Conservation (phyloP, 1,140 invertebrate species). For the Apis laboriosa region DNA sequence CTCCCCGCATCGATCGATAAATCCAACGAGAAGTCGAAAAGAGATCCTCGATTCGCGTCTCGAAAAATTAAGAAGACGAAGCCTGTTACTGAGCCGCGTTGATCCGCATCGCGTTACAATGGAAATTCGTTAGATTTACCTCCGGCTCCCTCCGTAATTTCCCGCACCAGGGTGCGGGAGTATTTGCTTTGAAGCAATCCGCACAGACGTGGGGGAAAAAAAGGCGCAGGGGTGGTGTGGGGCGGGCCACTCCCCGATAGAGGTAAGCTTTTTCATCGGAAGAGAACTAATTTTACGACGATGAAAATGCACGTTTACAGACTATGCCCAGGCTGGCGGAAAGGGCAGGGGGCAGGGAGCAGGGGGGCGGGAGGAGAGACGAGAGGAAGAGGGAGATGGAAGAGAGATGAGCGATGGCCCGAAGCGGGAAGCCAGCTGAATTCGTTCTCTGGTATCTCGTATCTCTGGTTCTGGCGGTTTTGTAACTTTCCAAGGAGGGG, state of each 20-base stretch:
- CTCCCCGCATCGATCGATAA: no score
- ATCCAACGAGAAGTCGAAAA: no score
- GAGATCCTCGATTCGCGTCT: background rate
- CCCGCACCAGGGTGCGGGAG: slow-evolving; percentile 28
- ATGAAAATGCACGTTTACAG: slow-evolving; percentile 56
- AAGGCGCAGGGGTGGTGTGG: background rate
- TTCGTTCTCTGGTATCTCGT: slow-evolving; percentile 59
- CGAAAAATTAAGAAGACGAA: slow-evolving; percentile 7
- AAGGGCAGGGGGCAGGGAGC: background rate
- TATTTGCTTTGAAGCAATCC: slow-evolving; percentile 65
- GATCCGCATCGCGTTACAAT: slow-evolving; percentile 30
- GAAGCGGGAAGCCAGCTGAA: slow-evolving; percentile 52
- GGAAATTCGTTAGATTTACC: slow-evolving; percentile 59
- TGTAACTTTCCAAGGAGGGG: slow-evolving; percentile 61
- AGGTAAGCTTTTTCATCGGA: slow-evolving; percentile 63
- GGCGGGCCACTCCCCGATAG: slow-evolving; percentile 48
- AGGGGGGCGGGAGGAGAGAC: background rate
- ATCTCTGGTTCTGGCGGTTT: slow-evolving; percentile 57
- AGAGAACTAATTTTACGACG: slow-evolving; percentile 56
- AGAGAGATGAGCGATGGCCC: slow-evolving; percentile 29
- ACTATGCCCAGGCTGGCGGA: background rate
- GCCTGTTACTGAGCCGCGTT: background rate
- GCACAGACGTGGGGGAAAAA: slow-evolving; percentile 25
- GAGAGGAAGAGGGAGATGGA: slow-evolving; percentile 1
- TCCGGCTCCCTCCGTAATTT: slow-evolving; percentile 49